phyloP scores from a whole-genome alignment of 2,797 vertebrate species.

The Falco concolor region DNA sequence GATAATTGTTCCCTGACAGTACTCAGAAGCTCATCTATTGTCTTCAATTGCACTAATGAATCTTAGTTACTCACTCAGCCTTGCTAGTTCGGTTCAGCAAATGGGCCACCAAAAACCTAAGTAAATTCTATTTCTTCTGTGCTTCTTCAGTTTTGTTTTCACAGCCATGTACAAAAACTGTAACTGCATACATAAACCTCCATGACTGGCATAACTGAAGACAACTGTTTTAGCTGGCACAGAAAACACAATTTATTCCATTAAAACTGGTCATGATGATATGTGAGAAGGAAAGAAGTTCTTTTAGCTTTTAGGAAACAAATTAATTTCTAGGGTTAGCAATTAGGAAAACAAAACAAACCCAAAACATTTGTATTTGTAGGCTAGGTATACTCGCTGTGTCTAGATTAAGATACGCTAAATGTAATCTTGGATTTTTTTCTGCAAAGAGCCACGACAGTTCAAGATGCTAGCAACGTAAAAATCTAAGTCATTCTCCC shows the following conservation, averaged over 20 bases:
- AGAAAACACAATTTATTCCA: background rate
- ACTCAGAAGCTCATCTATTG: background rate
- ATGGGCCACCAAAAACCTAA: background rate
- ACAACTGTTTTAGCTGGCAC: background rate
- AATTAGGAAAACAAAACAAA: constrained; percentile 8
- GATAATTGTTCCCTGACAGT: background rate
- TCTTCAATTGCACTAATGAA: background rate
- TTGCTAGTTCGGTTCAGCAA: background rate
- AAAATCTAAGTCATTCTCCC: background rate
- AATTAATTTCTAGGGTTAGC: background rate
- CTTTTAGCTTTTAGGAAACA: constrained; percentile 1
- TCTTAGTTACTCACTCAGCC: background rate
- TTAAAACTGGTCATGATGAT: background rate
- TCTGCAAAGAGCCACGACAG: background rate
- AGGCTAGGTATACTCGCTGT: background rate
- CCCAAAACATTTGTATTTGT: background rate
- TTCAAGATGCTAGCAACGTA: background rate
- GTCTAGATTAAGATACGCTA: background rate
- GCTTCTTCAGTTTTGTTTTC: background rate
- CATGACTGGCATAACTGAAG: background rate
- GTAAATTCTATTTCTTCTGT: background rate
- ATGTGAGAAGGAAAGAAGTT: background rate
- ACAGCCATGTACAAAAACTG: background rate
- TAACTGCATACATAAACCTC: background rate
- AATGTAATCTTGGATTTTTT: background rate